A percentile compares a stretch with the other conserved stretches of the same genome.
These are phyloP conservation scores for Paedocypris sp. DNA, from an alignment of 2,113 vertebrate species.

Conservation along the genomic window DNA sequence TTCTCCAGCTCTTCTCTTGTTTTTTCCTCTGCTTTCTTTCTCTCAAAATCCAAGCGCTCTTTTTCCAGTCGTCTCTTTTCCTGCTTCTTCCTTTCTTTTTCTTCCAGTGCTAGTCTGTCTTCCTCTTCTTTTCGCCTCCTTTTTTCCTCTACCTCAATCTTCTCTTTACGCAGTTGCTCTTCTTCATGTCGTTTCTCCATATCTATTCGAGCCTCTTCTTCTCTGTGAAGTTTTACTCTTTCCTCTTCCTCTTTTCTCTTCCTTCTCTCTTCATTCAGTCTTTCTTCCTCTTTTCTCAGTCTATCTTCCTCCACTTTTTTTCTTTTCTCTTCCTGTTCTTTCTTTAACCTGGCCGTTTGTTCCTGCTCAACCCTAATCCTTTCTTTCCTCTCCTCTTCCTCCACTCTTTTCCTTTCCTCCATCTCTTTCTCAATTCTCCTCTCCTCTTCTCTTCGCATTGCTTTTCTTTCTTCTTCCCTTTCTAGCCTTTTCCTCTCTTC, in stretches of 20 bases:
- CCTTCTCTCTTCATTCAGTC: background rate
- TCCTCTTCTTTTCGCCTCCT: background rate
- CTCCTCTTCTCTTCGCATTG: background rate
- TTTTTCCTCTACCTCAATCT: background rate
- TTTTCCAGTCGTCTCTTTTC: background rate
- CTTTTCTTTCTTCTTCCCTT: background rate
- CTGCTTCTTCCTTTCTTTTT: background rate
- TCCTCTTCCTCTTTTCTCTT: background rate
- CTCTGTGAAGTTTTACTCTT: background rate
- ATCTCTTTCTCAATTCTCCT: background rate
- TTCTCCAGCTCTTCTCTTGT: constrained; percentile 10
- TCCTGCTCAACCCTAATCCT: too few relatives aligned
- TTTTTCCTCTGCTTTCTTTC: constrained; percentile 1
- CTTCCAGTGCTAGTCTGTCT: background rate
- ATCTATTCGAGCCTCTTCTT: background rate
- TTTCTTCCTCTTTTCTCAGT: background rate
- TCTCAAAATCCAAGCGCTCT: background rate
- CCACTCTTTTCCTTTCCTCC: background rate
- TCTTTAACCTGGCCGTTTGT: constrained; percentile 14
- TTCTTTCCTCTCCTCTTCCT: background rate
- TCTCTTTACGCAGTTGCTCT: background rate
- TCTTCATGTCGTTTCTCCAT: background rate
- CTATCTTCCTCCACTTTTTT: background rate
- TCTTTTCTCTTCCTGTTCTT: background rate
- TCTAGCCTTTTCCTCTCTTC: background rate